phyloP scores from a whole-genome alignment of 2,888 invertebrate species.

The Lithosia quadra region DNA sequence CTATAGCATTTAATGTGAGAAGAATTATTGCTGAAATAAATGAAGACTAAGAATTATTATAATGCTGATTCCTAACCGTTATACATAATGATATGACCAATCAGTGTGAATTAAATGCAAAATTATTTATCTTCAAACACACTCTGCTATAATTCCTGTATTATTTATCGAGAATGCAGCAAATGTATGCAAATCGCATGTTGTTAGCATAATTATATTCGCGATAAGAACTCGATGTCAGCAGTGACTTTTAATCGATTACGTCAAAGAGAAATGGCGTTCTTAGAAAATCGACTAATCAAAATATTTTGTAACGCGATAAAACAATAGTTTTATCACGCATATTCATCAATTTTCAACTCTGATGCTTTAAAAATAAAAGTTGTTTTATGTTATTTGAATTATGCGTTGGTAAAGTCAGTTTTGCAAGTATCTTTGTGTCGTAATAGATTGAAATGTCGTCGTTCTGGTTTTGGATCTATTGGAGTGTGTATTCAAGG shows the following conservation, averaged over 20 bases:
- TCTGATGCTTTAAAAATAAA: conserved; percentile 32
- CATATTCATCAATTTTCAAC: conserved; percentile 31
- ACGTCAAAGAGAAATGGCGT: conserved; percentile 37
- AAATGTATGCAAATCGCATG: conserved; percentile 19
- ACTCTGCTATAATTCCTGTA: conserved; percentile 12
- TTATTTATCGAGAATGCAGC: conserved; percentile 30
- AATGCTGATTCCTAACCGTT: not conserved
- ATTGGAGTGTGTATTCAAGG: conserved; percentile 66
- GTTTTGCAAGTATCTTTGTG: conserved; percentile 51
- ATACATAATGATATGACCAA: not conserved
- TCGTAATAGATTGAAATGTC: conserved; percentile 67
- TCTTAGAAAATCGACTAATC: conserved; percentile 41
- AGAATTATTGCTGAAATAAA: too few species aligned
- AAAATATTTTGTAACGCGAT: conserved; percentile 37
- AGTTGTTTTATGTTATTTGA: conserved; percentile 26
- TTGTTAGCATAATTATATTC: conserved; percentile 38
- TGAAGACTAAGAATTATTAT: not conserved
- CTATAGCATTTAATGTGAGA: too few species aligned
- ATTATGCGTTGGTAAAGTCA: conserved; percentile 15
- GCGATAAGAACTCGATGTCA: conserved; percentile 29
- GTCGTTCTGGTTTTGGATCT: conserved; percentile 65
- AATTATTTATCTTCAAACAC: not conserved
- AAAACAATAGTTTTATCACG: conserved; percentile 30
- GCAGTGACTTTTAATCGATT: conserved; percentile 28
- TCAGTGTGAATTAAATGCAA: not conserved